A percentile compares a stretch with the other conserved stretches of the same genome.
These are phyloP conservation scores for Chloropsis hardwickii DNA, from an alignment of 2,113 vertebrate species.

Conservation along the genomic window DNA sequence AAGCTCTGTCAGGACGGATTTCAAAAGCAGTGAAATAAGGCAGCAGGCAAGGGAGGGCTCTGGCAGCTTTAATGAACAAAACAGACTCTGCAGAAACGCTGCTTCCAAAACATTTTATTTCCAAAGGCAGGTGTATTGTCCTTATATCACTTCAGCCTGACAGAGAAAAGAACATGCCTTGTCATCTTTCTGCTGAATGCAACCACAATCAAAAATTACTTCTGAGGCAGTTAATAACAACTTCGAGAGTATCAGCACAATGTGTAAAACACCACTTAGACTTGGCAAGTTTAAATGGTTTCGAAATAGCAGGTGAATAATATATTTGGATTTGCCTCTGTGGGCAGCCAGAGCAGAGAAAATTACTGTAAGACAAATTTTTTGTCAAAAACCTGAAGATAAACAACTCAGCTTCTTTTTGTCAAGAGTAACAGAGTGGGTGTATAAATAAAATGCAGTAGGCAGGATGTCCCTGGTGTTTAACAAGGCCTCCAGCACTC, in stretches of 20 bases:
- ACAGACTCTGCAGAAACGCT: background rate
- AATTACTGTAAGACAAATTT: conserved; percentile 55
- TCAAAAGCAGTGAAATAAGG: background rate
- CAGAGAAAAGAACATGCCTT: conserved; percentile 18
- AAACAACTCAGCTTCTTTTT: conserved; percentile 37
- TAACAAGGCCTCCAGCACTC: conserved; percentile 8
- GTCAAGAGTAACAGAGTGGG: conserved; percentile 33
- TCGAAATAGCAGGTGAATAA: conserved; percentile 63
- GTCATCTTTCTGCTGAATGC: conserved; percentile 51
- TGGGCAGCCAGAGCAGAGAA: conserved; percentile 41
- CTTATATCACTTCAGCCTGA: background rate
- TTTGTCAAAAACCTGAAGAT: conserved; percentile 42
- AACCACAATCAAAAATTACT: conserved; percentile 46
- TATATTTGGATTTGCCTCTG: conserved; percentile 22
- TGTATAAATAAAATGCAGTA: conserved; percentile 49
- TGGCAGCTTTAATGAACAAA: background rate
- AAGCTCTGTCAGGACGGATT: background rate
- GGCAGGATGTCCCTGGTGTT: conserved; percentile 7
- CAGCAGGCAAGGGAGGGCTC: background rate
- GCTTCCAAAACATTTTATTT: conserved; percentile 6
- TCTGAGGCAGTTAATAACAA: conserved; percentile 58
- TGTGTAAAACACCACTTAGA: conserved; percentile 48
- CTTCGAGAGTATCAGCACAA: conserved; percentile 59
- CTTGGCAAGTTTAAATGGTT: conserved; percentile 47
- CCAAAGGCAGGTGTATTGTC: background rate